phyloP scores from a whole-genome alignment of 2,113 vertebrate species.

The Illadopsis cleaveri region DNA sequence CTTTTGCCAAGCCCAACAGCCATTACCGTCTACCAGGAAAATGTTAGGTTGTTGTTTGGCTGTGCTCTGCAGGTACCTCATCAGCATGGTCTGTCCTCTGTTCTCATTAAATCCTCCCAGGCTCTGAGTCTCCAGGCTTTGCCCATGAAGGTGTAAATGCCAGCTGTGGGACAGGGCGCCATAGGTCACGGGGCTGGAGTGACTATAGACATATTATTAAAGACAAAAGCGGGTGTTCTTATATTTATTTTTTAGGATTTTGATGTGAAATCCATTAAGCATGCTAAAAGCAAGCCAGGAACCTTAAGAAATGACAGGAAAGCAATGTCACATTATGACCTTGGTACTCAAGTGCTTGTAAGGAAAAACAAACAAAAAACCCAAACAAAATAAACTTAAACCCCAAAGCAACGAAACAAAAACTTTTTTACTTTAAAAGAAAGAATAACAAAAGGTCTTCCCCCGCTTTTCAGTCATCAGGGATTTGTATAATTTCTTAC shows the following conservation, averaged over 20 bases:
- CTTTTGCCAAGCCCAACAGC: background rate
- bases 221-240: background rate
- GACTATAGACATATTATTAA: background rate
- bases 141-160: background rate
- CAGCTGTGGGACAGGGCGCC: background rate
- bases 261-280: background rate
- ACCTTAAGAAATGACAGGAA: background rate
- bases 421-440: background rate
- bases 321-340: background rate
- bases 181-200: rapidly evolving
- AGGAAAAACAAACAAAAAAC: background rate
- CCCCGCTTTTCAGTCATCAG: background rate
- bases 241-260: background rate
- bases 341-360: background rate
- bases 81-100: rapidly evolving
- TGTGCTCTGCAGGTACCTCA: background rate
- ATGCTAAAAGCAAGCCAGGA: background rate
- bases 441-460: background rate
- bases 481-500: background rate
- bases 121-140: rapidly evolving
- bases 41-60: background rate
- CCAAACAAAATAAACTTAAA: background rate
- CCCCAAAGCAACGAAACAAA: background rate
- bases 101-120: background rate
- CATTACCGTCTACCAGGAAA: background rate